Conservation (phyloP, 2,113 vertebrate species). For the Takifugu flavidus region DNA sequence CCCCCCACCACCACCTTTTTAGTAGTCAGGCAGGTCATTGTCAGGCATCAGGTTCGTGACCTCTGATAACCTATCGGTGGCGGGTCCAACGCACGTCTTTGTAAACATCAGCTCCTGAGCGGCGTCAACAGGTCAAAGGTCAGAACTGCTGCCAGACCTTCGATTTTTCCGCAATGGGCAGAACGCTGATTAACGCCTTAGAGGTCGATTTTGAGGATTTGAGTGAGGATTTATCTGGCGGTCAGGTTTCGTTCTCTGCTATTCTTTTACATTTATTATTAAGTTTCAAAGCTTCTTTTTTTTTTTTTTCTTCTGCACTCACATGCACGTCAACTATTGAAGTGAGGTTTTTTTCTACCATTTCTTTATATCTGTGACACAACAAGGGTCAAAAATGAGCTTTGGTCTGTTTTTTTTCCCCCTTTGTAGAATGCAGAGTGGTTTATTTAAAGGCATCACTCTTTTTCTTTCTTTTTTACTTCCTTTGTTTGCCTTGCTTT, state of each 20-base stretch:
- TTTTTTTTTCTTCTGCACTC: not conserved
- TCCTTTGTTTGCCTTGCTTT: not conserved
- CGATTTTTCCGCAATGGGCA: not conserved
- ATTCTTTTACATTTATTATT: no score
- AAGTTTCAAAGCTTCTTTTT: not conserved
- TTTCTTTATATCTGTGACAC: not conserved
- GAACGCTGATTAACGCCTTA: not conserved
- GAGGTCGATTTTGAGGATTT: no score
- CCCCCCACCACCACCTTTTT: not conserved
- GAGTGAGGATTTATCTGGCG: no score
- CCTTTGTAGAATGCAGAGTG: no score
- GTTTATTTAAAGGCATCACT: not conserved
- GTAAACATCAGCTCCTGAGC: conserved; percentile 18
- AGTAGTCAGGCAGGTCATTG: conserved; percentile 2
- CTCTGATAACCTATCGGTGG: not conserved
- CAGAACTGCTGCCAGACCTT: not conserved
- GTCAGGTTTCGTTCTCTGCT: no score
- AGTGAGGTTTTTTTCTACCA: not conserved
- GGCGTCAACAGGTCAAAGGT: conserved; percentile 1
- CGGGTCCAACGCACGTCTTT: not conserved
- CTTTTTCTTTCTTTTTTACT: conserved; percentile 7
- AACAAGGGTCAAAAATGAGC: no score
- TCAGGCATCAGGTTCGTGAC: conserved; percentile 9
- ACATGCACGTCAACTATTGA: not conserved
- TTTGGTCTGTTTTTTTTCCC: no score